Evolutionary conservation across 2,113 vertebrate genomes (phyloP), one percentile per base, ranked within the genome.

Genomic region (Seriola aureovittata): DNA sequence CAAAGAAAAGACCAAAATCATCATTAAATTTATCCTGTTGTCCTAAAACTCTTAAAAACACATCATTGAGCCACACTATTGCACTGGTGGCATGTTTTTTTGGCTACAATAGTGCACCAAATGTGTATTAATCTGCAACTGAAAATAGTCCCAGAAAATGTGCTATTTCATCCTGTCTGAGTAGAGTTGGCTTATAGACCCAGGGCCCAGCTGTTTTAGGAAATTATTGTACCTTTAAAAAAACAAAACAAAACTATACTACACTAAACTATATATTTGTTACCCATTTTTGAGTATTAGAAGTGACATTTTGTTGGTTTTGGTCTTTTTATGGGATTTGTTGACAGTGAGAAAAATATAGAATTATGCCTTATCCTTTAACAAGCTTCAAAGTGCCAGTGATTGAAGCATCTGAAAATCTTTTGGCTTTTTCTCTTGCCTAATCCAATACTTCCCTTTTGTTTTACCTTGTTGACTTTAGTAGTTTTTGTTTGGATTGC

Each of bases 401-500:
- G 29, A 79, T 57, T 29, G 21, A 62, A 46, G 25, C 19, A 46
- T n/a, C 34, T 58, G 60, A 36, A 67, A 48, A 74, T 71, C 10
- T 69, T 66, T 75, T 34, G 42, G 62, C 79, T 50, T 29, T 36
- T 78, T 78, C 42, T 73, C 42, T 62, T 0, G 1, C 32, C 38
- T 50, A 23, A 68, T 62, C 23, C 46, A 64, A 21, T 54, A n/a
- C 48, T 69, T 3, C 4, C 16, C 8, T 19, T 48, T 46, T n/a
- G 46, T 50, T 34, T 68, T 14, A 29, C 42, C 40, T 36, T 70
- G 70, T 62, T 66, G 59, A 63, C 67, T 72, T 57, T 70, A 77
- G 65, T 36, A 44, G 21, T 52, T 85, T 81, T 36, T 75, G 55
- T 71, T 85, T 75, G 54, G 38, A 66, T 16, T 73, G 40, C n/a